A percentile compares a stretch with the other conserved stretches of the same genome.
These are phyloP conservation scores for Bolinopsis microptera DNA, from an alignment of 37 sponge, comb jelly and placozoan species.

Conservation along the genomic window DNA sequence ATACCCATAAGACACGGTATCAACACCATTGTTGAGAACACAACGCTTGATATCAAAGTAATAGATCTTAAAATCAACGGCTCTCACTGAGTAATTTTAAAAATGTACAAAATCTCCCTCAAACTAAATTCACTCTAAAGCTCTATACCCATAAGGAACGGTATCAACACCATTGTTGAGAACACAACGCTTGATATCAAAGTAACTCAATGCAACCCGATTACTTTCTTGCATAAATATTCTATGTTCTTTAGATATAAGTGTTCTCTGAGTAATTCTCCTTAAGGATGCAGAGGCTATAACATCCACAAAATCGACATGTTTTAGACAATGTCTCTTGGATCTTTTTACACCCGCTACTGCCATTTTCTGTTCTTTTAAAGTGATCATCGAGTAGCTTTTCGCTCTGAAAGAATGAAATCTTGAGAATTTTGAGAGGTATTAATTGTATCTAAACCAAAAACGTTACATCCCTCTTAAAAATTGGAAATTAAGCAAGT, in stretches of 20 bases:
- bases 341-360: background rate
- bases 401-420: background rate
- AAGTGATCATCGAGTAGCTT: background rate
- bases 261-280: background rate
- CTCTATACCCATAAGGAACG: constrained; percentile 5
- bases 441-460: background rate
- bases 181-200: background rate
- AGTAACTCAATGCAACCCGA: background rate
- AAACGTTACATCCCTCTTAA: background rate
- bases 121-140: too few relatives aligned
- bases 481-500: background rate
- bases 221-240: background rate
- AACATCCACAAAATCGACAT: background rate
- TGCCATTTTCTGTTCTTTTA: background rate
- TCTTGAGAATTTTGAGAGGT: background rate
- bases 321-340: background rate
- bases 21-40: background rate
- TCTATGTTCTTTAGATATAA: constrained; percentile 8
- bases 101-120: background rate
- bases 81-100: too few relatives aligned
- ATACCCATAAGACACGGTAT: background rate
- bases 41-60: background rate
- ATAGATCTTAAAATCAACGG: too few relatives aligned
- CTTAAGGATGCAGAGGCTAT: background rate
- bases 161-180: background rate